phyloP scores from a whole-genome alignment of 92 coral and sea anemone species.

The Metridium senile region DNA sequence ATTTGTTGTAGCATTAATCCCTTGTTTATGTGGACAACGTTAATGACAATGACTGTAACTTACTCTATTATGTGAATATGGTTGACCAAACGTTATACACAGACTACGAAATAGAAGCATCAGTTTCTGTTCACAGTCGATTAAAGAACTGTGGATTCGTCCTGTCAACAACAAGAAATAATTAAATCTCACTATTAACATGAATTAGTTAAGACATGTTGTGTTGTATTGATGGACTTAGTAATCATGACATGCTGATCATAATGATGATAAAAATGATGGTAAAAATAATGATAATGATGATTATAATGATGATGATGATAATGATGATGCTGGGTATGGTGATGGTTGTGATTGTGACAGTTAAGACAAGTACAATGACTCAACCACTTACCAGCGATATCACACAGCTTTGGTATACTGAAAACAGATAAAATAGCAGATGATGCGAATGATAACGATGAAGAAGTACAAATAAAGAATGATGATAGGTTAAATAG shows the following conservation, averaged over 20 bases:
- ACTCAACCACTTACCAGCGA: constrained; percentile 63
- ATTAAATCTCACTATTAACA: background rate
- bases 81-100: constrained; percentile 84
- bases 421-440: constrained; percentile 41
- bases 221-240: background rate
- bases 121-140: constrained; percentile 70
- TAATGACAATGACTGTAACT: too few relatives aligned
- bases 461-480: constrained; percentile 1
- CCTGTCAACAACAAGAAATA: constrained; percentile 42
- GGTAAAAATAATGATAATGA: background rate
- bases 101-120: constrained; percentile 78
- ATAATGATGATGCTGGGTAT: background rate
- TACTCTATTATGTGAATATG: constrained; percentile 82
- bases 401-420: constrained; percentile 69
- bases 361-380: background rate
- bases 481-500: too few relatives aligned
- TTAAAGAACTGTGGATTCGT: constrained; percentile 76
- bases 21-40: too few relatives aligned
- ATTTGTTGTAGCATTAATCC: too few relatives aligned
- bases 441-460: background rate
- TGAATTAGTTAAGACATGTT: too few relatives aligned
- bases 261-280: background rate
- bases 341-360: background rate
- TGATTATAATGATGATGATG: background rate
- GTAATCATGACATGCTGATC: background rate